phyloP scores from a whole-genome alignment of 92 coral and sea anemone genomes.

The Plumapathes pennacea region DNA sequence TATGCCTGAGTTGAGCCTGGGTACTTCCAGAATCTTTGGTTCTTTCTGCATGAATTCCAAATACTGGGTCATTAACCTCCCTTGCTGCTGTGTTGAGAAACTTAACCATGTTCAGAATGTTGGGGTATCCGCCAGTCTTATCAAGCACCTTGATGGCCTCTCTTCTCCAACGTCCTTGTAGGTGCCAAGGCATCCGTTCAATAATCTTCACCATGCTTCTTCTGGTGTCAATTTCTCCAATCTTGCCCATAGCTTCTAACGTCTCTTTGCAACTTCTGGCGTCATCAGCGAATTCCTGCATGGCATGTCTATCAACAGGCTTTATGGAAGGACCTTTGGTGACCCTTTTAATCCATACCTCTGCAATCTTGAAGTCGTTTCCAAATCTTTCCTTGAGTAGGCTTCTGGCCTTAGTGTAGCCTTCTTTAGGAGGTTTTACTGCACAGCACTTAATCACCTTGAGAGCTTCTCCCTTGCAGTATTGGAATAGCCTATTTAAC shows the following conservation, averaged over 20 bases:
- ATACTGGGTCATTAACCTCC: slow-evolving; percentile 26
- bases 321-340: slow-evolving; percentile 21
- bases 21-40: background rate
- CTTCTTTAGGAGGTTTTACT: background rate
- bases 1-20: background rate
- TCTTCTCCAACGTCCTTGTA: slow-evolving; percentile 26
- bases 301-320: slow-evolving; percentile 5
- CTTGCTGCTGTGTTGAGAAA: slow-evolving; percentile 8
- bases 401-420: slow-evolving; percentile 24
- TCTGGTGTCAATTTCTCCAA: slow-evolving; percentile 19
- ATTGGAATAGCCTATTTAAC: no score
- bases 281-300: slow-evolving; percentile 23
- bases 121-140: slow-evolving; percentile 5
- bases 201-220: slow-evolving; percentile 21
- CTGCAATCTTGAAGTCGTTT: slow-evolving; percentile 16
- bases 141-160: slow-evolving; percentile 15
- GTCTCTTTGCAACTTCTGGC: slow-evolving; percentile 11
- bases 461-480: no score
- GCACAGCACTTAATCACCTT: no score
- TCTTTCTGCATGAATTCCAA: slow-evolving; percentile 4
- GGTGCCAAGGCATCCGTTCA: slow-evolving; percentile 25
- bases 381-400: slow-evolving; percentile 19
- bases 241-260: slow-evolving; percentile 19
- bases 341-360: slow-evolving; percentile 26
- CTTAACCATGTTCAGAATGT: slow-evolving; percentile 1